Percentiles rank a stretch among this genome's conserved stretches.
Evolutionary conservation across 2,888 invertebrate genomes (phyloP).

Genomic region (Mythimna impura): DNA sequence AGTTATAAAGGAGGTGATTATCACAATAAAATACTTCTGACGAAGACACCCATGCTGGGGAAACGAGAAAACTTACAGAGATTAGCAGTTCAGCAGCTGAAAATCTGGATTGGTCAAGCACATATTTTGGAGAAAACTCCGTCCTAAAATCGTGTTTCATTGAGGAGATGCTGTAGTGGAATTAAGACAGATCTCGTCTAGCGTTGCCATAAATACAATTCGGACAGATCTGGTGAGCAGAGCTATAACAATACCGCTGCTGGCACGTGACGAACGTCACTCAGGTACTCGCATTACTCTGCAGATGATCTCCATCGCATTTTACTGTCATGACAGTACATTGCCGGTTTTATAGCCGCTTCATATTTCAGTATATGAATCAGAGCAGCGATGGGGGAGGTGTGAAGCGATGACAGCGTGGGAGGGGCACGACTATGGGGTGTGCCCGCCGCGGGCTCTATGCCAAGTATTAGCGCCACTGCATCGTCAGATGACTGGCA

Average conservation of each 20-base stretch:
- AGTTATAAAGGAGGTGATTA: not conserved
- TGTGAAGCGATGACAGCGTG: conserved; percentile 78
- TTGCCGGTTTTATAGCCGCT: conserved; percentile 75
- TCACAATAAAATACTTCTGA: not conserved
- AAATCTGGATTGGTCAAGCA: not conserved
- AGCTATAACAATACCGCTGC: conserved; percentile 60
- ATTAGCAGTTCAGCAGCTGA: not conserved
- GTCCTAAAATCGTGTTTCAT: not conserved
- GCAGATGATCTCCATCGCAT: conserved; percentile 66
- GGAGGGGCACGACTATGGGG: conserved; percentile 78
- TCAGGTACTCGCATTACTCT: conserved; percentile 66
- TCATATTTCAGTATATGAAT: conserved; percentile 79
- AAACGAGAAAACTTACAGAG: conserved; percentile 9
- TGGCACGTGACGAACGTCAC: conserved; percentile 66
- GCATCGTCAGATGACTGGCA: conserved; percentile 78
- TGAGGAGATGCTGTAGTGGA: conserved; percentile 17
- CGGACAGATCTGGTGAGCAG: conserved; percentile 53
- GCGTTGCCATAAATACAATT: conserved; percentile 60
- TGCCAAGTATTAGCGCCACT: conserved; percentile 88
- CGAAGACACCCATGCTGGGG: not conserved
- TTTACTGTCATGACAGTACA: conserved; percentile 71
- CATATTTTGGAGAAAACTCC: conserved; percentile 1
- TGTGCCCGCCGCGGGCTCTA: conserved; percentile 81
- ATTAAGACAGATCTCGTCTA: conserved; percentile 41
- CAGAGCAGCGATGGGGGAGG: conserved; percentile 79